A percentile compares a stretch with the other conserved stretches of the same genome.
Conservation (phyloP, 2,113 vertebrate genomes). For the Ailuropoda melanoleuca region DNA sequence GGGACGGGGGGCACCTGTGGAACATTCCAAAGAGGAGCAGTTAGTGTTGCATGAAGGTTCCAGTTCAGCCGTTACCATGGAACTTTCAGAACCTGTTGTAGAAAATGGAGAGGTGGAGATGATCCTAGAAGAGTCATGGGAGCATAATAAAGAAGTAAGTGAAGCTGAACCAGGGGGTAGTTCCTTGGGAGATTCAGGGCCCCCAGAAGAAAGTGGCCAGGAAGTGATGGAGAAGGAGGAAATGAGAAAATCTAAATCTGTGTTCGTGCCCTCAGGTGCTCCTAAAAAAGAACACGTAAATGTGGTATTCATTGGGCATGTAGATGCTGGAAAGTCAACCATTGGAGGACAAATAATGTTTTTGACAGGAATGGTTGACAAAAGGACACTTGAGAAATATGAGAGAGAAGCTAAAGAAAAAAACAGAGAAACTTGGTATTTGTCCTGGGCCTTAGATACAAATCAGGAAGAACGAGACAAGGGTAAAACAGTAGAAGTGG, state of each 20-base stretch:
- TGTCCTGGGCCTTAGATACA: conserved; percentile 98
- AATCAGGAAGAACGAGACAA: conserved; percentile 99
- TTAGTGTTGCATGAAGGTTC: conserved; percentile 82
- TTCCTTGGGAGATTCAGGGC: conserved; percentile 82
- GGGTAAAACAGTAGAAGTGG: conserved; percentile 99
- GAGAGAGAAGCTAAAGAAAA: conserved; percentile 99
- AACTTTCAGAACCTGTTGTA: conserved; percentile 89
- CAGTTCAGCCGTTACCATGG: conserved; percentile 89
- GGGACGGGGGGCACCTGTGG: conserved; percentile 74
- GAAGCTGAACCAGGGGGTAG: conserved; percentile 87
- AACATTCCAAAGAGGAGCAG: conserved; percentile 82
- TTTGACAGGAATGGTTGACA: conserved; percentile 96
- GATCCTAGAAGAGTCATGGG: conserved; percentile 94
- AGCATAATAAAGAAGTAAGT: conserved; percentile 91
- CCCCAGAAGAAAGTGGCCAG: conserved; percentile 85
- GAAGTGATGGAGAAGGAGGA: conserved; percentile 95
- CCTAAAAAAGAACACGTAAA: conserved; percentile 98
- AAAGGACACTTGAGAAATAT: conserved; percentile 98
- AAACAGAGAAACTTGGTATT: conserved; percentile 99
- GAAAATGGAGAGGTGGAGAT: conserved; percentile 96
- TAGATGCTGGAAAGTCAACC: conserved; percentile 98
- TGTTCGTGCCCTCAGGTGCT: conserved; percentile 88
- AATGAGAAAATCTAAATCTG: conserved; percentile 90
- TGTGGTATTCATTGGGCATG: conserved; percentile 98
- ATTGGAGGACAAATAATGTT: conserved; percentile 99